Conservation (phyloP, 2,888 invertebrate species). For the Habrosyne pyritoides region DNA sequence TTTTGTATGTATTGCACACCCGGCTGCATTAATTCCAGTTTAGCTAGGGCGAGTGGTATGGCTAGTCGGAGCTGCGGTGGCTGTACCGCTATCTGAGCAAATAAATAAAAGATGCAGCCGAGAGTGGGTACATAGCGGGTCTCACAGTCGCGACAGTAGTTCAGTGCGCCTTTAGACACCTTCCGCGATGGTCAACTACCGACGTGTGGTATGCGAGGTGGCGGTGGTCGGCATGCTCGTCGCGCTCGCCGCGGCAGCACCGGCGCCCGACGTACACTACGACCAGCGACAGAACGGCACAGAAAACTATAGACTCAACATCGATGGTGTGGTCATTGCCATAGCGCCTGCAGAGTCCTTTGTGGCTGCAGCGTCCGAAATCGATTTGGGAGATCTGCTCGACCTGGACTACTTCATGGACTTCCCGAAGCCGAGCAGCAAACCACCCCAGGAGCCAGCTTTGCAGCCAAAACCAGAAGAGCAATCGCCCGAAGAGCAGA, state of each 20-base stretch:
- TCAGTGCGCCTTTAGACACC: constrained; percentile 65
- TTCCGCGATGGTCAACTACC: constrained; percentile 79
- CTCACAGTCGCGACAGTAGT: constrained; percentile 51
- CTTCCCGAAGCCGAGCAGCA: constrained; percentile 36
- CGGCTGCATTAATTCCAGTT: constrained; percentile 71
- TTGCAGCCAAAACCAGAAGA: constrained; percentile 28
- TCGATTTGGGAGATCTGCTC: constrained; percentile 67
- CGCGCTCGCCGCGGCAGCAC: constrained; percentile 44
- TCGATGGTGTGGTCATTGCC: constrained; percentile 87
- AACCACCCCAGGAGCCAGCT: constrained; percentile 34
- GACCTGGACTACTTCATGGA: constrained; percentile 59
- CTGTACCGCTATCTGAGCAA: constrained; percentile 80
- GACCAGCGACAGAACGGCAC: constrained; percentile 92
- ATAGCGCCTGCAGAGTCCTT: constrained; percentile 85
- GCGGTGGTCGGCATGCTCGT: constrained; percentile 47
- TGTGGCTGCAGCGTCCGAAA: constrained; percentile 79
- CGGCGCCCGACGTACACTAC: constrained; percentile 68
- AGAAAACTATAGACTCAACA: constrained; percentile 88
- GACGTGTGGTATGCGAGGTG: constrained; percentile 69
- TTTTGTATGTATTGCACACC: constrained; percentile 53
- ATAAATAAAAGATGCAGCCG: constrained; percentile 81
- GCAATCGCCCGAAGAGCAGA: constrained; percentile 26
- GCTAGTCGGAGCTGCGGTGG: constrained; percentile 47
- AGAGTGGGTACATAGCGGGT: constrained; percentile 72
- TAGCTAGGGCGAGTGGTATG: constrained; percentile 58